Conservation (phyloP, 92 coral and sea anemone species). For the Nematostella vectensis region DNA sequence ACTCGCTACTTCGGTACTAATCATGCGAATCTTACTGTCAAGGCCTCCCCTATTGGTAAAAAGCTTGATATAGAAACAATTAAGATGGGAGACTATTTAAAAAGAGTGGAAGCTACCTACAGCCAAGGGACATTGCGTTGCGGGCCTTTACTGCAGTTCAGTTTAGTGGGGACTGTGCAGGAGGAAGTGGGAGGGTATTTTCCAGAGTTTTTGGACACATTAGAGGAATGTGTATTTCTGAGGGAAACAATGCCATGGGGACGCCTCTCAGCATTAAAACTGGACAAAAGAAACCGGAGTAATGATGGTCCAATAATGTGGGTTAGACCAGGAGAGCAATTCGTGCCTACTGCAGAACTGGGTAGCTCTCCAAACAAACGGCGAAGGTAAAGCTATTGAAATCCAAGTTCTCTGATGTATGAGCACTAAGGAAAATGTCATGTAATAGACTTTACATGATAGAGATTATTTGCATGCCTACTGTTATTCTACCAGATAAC, state of each 20-base stretch:
- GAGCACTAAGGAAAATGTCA: too few relatives aligned
- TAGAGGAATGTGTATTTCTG: slow-evolving; percentile 85
- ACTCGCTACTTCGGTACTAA: slow-evolving; percentile 69
- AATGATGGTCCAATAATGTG: slow-evolving; percentile 99
- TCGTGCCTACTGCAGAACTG: slow-evolving; percentile 85
- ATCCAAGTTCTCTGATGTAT: too few relatives aligned
- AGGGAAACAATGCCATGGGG: slow-evolving; percentile 99
- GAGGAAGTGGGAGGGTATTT: slow-evolving; percentile 96
- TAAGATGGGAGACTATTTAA: slow-evolving; percentile 67
- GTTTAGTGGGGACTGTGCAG: slow-evolving; percentile 93
- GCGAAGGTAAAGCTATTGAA: slow-evolving; percentile 74
- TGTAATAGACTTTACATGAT: too few relatives aligned
- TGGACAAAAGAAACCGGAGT: slow-evolving; percentile 67
- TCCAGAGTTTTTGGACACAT: slow-evolving; percentile 77
- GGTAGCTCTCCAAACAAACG: slow-evolving; percentile 87
- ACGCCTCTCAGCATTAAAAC: slow-evolving; percentile 58
- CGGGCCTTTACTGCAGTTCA: slow-evolving; percentile 91
- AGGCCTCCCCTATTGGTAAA: slow-evolving; percentile 76
- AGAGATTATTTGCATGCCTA: too few relatives aligned
- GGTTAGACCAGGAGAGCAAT: slow-evolving; percentile 98
- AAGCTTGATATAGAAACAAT: slow-evolving; percentile 87
- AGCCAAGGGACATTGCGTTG: slow-evolving; percentile 78
- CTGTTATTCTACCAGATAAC: too few relatives aligned
- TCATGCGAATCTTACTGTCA: slow-evolving; percentile 68
- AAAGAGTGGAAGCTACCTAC: slow-evolving; percentile 68